Conservation (phyloP, 2,113 vertebrate species). For the Nanorana parkeri region DNA sequence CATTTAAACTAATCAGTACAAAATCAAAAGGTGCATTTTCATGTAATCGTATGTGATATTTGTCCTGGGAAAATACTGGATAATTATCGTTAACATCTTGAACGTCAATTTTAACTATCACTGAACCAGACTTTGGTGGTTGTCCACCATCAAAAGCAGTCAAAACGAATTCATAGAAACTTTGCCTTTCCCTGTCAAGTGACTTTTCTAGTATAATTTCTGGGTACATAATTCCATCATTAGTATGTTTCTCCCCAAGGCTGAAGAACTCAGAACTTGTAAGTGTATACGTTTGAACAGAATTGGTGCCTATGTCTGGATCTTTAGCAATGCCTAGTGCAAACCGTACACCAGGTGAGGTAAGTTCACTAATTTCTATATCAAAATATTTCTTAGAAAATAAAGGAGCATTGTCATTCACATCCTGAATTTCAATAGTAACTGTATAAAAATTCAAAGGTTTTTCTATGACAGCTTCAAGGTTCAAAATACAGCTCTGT, state of each 20-base stretch:
- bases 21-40: constrained; percentile 63
- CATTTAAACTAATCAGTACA: constrained; percentile 69
- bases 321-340: constrained; percentile 73
- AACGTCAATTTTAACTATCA: constrained; percentile 62
- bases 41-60: constrained; percentile 62
- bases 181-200: constrained; percentile 58
- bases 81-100: constrained; percentile 70
- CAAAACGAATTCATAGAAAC: constrained; percentile 38
- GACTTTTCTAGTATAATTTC: constrained; percentile 63
- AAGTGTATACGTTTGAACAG: constrained; percentile 59
- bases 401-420: constrained; percentile 52
- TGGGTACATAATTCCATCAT: constrained; percentile 55
- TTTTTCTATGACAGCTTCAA: constrained; percentile 75
- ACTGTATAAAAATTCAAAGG: constrained; percentile 71
- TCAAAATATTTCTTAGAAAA: neutral
- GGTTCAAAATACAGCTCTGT: constrained; percentile 64
- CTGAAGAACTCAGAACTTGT: constrained; percentile 63
- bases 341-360: constrained; percentile 69
- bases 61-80: constrained; percentile 63
- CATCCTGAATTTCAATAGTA: constrained; percentile 52
- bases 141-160: constrained; percentile 52
- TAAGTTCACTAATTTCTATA: constrained; percentile 72
- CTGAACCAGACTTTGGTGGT: constrained; percentile 53
- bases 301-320: constrained; percentile 69
- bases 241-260: constrained; percentile 60